Evolutionary conservation across 2,888 invertebrate genomes (phyloP), one percentile per base, ranked within the genome.

Genomic region (Dioctria linearis): DNA sequence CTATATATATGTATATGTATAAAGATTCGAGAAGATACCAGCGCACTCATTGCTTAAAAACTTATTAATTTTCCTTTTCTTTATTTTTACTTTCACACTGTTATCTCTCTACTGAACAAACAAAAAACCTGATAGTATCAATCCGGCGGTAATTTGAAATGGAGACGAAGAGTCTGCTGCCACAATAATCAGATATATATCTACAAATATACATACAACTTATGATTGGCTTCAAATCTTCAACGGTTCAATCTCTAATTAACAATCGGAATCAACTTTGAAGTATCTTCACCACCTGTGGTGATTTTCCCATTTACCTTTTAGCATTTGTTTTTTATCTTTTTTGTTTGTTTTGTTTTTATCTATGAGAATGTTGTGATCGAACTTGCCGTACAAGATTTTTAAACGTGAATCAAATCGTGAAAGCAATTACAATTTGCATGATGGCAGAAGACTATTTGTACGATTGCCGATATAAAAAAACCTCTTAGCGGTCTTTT

Each of bases 21-120:
- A 25, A 25, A 25, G 25, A 25, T 25, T 25, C 25, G 25, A 25
- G 25, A 25, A 25, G 25, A 25, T 2, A 25, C 25, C 25, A 25
- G 65, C 65, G 42, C 65, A 42, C 5, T 42, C 40, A 43, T n/a
- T 43, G 37, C 57, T 67, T 46, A 75, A 46, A 79, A 69, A 66
- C 54, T 59, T 57, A 57, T 51, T 79, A 57, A 25, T 65, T 78
- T 78, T 65, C 43, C 49, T 46, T 69, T 69, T 69, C 49, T 69
- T 69, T 46, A 46, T 9, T 46, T 65, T 65, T 65, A 65, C 65
- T 65, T 65, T 65, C 65, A 65, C 65, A 42, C 6, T 65, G 6
- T n/a, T 42, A 40, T 13, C 25, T 25, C 25, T 25, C 65, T 42
- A 13, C 42, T 65, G 40, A 42, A 42, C 65, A 65, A 65, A 65